These are phyloP conservation scores for Petrocephalus schoutedeni DNA, from an alignment of 2,797 vertebrate species.

Conservation along the genomic window DNA sequence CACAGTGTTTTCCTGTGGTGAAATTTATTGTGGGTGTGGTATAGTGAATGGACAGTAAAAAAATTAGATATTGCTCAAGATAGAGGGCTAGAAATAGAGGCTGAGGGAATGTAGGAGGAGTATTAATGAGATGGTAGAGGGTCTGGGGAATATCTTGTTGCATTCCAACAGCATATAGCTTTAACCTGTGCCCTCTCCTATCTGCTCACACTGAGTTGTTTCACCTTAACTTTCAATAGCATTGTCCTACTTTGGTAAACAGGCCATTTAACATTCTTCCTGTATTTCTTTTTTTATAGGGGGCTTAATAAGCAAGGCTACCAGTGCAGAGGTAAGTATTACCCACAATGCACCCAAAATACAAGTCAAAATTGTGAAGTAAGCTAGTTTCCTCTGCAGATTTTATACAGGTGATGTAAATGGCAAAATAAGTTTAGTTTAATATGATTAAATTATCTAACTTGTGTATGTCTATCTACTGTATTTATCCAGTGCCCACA, in stretches of 20 bases:
- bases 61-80: neutral
- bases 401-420: neutral
- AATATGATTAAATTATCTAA: neutral
- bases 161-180: neutral
- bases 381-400: neutral
- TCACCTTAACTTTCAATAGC: neutral
- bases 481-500: neutral
- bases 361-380: neutral
- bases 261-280: neutral
- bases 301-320: conserved; percentile 77
- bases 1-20: neutral
- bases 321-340: conserved; percentile 70
- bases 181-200: neutral
- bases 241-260: neutral
- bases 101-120: neutral
- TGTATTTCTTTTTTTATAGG: conserved; percentile 49
- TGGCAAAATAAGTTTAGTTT: neutral
- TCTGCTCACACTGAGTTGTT: neutral
- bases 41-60: neutral
- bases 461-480: neutral
- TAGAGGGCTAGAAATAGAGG: neutral
- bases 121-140: neutral
- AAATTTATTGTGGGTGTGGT: neutral
- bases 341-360: neutral
- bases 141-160: neutral